These are phyloP conservation scores for Pseudocheirus occidentalis DNA, from an alignment of 2,797 vertebrate genomes.

Conservation along the genomic window DNA sequence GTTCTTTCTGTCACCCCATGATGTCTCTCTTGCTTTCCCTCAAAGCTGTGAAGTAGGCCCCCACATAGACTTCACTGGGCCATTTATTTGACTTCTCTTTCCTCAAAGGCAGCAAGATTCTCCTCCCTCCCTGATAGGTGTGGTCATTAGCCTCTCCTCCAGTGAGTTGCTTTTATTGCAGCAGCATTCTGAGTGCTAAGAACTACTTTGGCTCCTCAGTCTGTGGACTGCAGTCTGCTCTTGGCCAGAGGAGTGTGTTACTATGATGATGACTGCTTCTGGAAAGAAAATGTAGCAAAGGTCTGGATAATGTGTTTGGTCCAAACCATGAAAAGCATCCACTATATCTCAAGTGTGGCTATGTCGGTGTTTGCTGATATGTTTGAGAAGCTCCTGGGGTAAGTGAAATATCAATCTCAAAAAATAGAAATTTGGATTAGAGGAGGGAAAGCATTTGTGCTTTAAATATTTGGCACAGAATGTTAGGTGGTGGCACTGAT, in stretches of 20 bases:
- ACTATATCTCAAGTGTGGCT: background rate
- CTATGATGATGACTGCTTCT: background rate
- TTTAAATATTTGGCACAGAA: constrained; percentile 16
- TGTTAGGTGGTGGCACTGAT: background rate
- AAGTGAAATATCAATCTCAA: constrained; percentile 27
- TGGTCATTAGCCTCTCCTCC: constrained; percentile 63
- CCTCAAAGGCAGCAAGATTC: constrained; percentile 37
- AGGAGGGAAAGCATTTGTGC: constrained; percentile 27
- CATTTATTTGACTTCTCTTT: background rate
- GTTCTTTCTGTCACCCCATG: background rate
- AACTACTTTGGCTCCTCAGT: constrained; percentile 7
- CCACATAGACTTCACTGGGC: background rate
- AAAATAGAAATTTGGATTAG: background rate
- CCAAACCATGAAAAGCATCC: background rate
- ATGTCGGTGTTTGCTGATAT: background rate
- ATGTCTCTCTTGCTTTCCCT: background rate
- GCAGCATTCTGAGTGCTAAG: constrained; percentile 43
- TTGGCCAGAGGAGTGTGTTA: constrained; percentile 20
- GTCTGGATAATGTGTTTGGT: constrained; percentile 6
- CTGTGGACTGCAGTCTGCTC: constrained; percentile 27
- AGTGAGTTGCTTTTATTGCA: constrained; percentile 40
- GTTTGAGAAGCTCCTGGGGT: constrained; percentile 37
- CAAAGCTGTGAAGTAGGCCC: background rate
- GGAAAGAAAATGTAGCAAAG: background rate
- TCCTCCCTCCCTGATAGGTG: constrained; percentile 61